Conservation (phyloP, 1,140 invertebrate species). For the Metopolophium dirhodum region DNA sequence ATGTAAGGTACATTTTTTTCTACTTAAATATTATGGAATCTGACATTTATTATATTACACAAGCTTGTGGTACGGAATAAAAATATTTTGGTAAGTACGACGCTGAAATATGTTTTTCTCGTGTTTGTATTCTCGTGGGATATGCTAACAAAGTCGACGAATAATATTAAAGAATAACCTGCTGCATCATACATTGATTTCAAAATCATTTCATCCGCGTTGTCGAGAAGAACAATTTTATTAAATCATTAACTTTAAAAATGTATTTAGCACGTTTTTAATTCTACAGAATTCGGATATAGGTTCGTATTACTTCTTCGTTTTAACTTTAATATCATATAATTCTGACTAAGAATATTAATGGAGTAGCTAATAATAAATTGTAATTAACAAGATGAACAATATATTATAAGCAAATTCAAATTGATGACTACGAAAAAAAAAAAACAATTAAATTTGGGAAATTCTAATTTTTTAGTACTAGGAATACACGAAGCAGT, state of each 20-base stretch:
- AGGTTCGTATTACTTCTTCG: background rate
- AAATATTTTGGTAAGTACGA: background rate
- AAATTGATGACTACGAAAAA: background rate
- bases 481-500: background rate
- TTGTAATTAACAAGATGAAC: background rate
- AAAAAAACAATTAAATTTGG: background rate
- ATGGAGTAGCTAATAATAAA: background rate
- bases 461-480: background rate
- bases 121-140: background rate
- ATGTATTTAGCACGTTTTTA: background rate
- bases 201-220: background rate
- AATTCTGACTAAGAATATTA: background rate
- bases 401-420: background rate
- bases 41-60: conserved; percentile 17
- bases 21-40: background rate
- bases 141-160: conserved; percentile 14
- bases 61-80: background rate
- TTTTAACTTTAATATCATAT: background rate
- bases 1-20: conserved; percentile 8
- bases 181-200: background rate
- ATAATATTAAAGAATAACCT: background rate
- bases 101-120: conserved; percentile 24
- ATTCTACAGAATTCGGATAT: background rate
- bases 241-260: background rate
- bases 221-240: background rate